phyloP scores from a whole-genome alignment of 2,113 vertebrate species.

The Notiomystis cincta region DNA sequence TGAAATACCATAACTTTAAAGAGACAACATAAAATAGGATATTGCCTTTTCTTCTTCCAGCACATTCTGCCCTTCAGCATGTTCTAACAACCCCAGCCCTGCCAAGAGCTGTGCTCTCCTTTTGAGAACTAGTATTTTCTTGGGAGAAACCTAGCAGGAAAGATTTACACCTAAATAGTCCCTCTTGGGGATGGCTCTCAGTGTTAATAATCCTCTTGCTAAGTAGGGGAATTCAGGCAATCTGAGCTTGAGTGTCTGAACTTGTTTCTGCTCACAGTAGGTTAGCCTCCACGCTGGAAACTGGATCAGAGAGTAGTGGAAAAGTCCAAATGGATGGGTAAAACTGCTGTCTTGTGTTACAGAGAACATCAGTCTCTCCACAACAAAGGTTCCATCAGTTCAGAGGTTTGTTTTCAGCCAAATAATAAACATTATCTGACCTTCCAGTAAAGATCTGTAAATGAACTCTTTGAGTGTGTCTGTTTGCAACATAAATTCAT shows the following conservation, averaged over 20 bases:
- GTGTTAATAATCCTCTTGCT: not conserved
- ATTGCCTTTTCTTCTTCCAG: not conserved
- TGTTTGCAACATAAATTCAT: not conserved
- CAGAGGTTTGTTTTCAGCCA: not conserved
- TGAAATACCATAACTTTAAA: not conserved
- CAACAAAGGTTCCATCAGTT: not conserved
- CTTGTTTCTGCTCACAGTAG: not conserved
- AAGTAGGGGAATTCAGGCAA: not conserved
- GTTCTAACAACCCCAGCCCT: not conserved
- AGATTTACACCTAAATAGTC: not conserved
- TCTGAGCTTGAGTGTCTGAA: not conserved
- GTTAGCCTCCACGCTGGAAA: not conserved
- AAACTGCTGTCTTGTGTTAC: not conserved
- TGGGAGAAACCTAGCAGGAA: not conserved
- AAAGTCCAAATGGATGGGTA: not conserved
- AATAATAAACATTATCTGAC: not conserved
- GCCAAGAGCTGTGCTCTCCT: not conserved
- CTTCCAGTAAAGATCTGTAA: not conserved
- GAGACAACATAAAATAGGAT: not conserved
- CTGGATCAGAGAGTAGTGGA: not conserved
- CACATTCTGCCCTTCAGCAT: not conserved
- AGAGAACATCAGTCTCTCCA: not conserved
- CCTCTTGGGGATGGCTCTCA: not conserved
- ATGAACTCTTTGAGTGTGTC: not conserved
- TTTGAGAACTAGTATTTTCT: not conserved